Evolutionary conservation across 2,888 invertebrate genomes (phyloP).

Genomic region (Coenonympha glycerion): DNA sequence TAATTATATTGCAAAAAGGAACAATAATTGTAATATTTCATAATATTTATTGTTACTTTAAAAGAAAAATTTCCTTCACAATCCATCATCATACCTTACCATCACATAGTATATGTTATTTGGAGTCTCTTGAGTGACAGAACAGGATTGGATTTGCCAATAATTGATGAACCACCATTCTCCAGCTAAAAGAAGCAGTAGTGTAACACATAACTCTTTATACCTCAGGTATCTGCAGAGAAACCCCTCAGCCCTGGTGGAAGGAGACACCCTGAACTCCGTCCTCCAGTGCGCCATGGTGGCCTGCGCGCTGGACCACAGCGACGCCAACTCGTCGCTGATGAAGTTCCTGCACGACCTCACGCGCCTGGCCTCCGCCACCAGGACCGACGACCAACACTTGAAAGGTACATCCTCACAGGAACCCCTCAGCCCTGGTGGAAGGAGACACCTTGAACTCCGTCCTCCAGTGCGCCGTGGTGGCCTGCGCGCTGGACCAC

Average conservation of each 20-base stretch:
- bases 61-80: no score
- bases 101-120: no score
- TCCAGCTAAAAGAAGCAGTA: no score
- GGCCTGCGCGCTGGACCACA: constrained; percentile 91
- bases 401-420: constrained; percentile 84
- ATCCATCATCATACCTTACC: no score
- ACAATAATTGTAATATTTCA: no score
- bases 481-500: constrained; percentile 91
- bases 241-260: constrained; percentile 87
- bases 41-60: no score
- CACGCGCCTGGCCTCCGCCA: constrained; percentile 75
- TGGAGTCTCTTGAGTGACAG: no score
- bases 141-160: no score
- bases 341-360: constrained; percentile 97
- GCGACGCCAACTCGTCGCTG: constrained; percentile 96
- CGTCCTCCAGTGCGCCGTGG: constrained; percentile 89
- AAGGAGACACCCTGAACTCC: constrained; percentile 79
- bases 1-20: no score
- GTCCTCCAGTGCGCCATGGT: constrained; percentile 91
- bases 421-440: constrained; percentile 88
- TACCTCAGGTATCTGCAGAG: constrained; percentile 41
- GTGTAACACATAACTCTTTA: no score
- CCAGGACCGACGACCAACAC: constrained; percentile 31
- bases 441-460: constrained; percentile 80
- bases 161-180: no score